Evolutionary conservation across 2,797 vertebrate genomes (phyloP).

Genomic region (Uromys caudimaculatus): DNA sequence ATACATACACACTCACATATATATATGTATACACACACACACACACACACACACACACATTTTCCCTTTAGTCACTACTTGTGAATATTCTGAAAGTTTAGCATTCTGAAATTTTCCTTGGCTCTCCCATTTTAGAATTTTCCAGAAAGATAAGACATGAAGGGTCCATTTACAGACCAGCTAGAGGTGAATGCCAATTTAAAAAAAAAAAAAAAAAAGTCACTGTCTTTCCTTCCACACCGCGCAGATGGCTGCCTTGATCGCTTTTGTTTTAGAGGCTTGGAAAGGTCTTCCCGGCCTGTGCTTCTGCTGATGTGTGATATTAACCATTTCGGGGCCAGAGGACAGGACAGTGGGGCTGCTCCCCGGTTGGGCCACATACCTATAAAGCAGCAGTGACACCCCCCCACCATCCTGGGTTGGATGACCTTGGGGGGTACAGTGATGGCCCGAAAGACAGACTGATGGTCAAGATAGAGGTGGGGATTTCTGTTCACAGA

Average conservation of each 20-base stretch:
- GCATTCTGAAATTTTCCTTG: neutral
- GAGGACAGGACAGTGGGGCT: neutral
- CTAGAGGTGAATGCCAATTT: neutral
- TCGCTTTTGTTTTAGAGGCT: neutral
- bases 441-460: rapidly evolving
- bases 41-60: neutral
- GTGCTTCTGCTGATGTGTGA: neutral
- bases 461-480: neutral
- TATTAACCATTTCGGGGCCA: conserved; percentile 71
- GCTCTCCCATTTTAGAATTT: conserved; percentile 23
- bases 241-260: neutral
- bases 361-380: neutral
- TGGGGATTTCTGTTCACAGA: neutral
- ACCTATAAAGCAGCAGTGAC: neutral
- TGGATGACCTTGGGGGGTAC: rapidly evolving
- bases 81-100: neutral
- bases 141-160: neutral
- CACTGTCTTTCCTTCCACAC: neutral
- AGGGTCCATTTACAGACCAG: neutral
- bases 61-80: neutral
- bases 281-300: neutral
- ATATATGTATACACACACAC: neutral
- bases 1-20: neutral
- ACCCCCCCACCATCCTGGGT: neutral
- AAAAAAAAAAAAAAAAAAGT: neutral